A percentile compares a stretch with the other conserved stretches of the same genome.
Evolutionary conservation across 2,113 vertebrate species (phyloP).

Genomic region (Gambusia holbrooki): DNA sequence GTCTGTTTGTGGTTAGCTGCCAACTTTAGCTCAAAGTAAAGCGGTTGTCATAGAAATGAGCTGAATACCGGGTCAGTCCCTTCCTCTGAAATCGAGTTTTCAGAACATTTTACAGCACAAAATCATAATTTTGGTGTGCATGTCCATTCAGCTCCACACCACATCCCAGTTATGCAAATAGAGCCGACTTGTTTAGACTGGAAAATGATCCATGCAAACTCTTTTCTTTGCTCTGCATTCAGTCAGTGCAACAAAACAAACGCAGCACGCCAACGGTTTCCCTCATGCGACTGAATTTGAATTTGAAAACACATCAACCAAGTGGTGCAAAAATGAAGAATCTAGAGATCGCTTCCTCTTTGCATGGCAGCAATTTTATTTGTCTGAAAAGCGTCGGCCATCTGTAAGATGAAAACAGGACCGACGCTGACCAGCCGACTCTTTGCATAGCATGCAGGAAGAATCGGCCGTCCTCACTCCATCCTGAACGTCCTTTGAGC

Average conservation of each 20-base stretch:
- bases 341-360: slow-evolving; percentile 67
- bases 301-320: slow-evolving; percentile 65
- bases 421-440: slow-evolving; percentile 53
- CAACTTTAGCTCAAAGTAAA: not conserved
- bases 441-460: slow-evolving; percentile 63
- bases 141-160: not conserved
- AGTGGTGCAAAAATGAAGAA: slow-evolving; percentile 17
- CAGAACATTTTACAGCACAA: not conserved
- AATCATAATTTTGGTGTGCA: not conserved
- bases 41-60: not conserved
- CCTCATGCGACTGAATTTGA: slow-evolving; percentile 39
- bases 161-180: slow-evolving; percentile 37
- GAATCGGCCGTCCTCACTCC: slow-evolving; percentile 16
- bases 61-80: not conserved
- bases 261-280: slow-evolving; percentile 25
- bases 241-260: slow-evolving; percentile 49
- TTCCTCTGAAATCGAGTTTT: not conserved
- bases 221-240: slow-evolving; percentile 51
- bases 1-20: too few species aligned
- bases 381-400: slow-evolving; percentile 74
- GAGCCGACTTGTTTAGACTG: slow-evolving; percentile 9
- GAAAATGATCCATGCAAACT: slow-evolving; percentile 42
- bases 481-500: slow-evolving; percentile 59
- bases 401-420: slow-evolving; percentile 74
- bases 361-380: slow-evolving; percentile 72